Base-by-base conservation (phyloP, 2,797 vertebrate species). In the Triplophysa bombifrons region DNA sequence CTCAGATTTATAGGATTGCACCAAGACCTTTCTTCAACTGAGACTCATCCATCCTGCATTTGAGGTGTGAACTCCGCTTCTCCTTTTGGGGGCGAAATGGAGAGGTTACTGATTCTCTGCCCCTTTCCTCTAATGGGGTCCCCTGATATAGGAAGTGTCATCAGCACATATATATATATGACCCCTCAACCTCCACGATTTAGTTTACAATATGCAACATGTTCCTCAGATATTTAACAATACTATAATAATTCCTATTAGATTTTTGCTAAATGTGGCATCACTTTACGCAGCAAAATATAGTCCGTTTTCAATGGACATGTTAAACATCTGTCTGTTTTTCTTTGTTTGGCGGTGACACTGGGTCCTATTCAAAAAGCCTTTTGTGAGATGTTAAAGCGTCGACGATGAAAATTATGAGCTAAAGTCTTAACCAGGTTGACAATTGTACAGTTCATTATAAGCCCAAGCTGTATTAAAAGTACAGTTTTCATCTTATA, bases 41-140 rank as follows among this genome's bases (percentile, higher is more conserved):
- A 88, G 81, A 80, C 89, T 89, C 83, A 89, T 91, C 86, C 80
- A 72, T 86, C 64, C 83, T 78, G 74, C 85, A 82, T 84, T 77
- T 87, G 85, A 83, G 87, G 85, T 83, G 79, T 65, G 79, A 83
- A 82, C 84, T 80, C 87, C 83, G 78, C 75, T 86, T 20, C 72
- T 72, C 82, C 87, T 90, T 88, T 76, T 90, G 87, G 87, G 87
- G 89, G 90, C 90, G 87, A 86, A 87, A 88, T 90, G 90, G 87
- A 92, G 89, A 87, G 86, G 90, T 90, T 93, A 91, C 89, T 84
- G 89, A 81, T 85, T 87, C 93, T 85, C 81, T 85, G 83, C 87
- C 86, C 88, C 90, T 91, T 88, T 82, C 88, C 92, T 92, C 90
- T 96, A 94, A 94, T 94, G 92, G 93, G 91, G 89, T 96, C 93